Evolutionary conservation across 2,888 invertebrate genomes (phyloP), one percentile per base, ranked within the genome.

Genomic region (Lomographa bimaculata): DNA sequence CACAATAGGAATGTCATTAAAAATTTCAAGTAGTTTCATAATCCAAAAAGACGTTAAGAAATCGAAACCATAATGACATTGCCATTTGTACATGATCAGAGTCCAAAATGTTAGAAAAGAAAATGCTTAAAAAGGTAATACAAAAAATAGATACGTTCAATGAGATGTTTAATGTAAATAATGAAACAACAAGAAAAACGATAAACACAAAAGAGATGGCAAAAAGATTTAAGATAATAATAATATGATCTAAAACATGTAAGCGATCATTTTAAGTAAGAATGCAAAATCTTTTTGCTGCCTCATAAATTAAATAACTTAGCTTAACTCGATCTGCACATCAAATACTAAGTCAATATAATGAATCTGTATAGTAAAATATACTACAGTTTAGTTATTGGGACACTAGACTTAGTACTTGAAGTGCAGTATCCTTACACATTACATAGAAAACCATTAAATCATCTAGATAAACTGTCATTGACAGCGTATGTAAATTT

Each of bases 161-260:
- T 5, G 8, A 35, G 9, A 52, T 35, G 28, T 16, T 26, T 1
- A 30, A 16, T 50, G 50, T 50, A 30, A 21, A 47, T 29, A 32
- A 41, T 46, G 44, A 56, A 67, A 61, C 60, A 68, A 70, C 54
- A 63, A 64, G 58, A 64, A 63, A 65, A 55, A 64, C 64, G 57
- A 65, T 54, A 53, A 64, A 66, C 66, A 64, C 64, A 56, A 57
- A 57, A 50, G 46, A 57, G 57, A 73, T 60, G 60, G 30, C 50
- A 61, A 64, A 66, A 69, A 70, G 64, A 61, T 66, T 60, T 43
- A 71, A 70, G 66, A 73, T 74, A 67, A 66, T n/a, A n/a, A n/a
- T n/a, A n/a, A n/a, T n/a, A 47, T 7, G 47, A 45, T 34, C 5
- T 7, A 7, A n/a, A 23, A 17, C 14, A 7, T 7, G 20, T 16